Evolutionary conservation across 2,113 vertebrate species (phyloP), one percentile per base, ranked within the genome.

Genomic region (Ammodytes dubius): DNA sequence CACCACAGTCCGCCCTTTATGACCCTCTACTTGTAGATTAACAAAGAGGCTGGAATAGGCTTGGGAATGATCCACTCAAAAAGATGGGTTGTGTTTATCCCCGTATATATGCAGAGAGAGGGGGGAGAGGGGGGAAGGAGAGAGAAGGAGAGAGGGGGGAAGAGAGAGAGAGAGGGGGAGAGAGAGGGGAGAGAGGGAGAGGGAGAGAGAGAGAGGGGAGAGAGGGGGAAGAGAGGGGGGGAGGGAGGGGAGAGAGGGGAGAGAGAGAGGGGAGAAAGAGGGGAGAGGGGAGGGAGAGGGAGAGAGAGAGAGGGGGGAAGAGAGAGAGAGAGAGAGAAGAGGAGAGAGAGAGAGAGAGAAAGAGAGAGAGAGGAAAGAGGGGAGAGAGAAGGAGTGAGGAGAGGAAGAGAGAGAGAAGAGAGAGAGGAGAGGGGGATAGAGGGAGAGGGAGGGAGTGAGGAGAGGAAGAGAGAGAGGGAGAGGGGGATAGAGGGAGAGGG

Each of bases 81-180:
- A 45, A 57, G 56, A n/a, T 46, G 77, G 70, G 15, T 35, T 45
- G 7, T 53, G 70, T 63, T 75, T 40, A 74, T 81, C 60, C 7
- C 19, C 70, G 49, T 54, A 74, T 50, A 53, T 54, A 74, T 50
- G 70, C 5, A 68, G 60, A 39, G 61, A 39, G 42, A 74, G 15
- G n/a, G n/a, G n/a, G n/a, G 66, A 56, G 42, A 27, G 1, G 6
- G 6, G 2, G 40, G 19, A 6, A 19, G 19, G 27, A 27, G 27
- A 27, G 27, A 27, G n/a, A n/a, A 27, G 27, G 27, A 2, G 27
- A 27, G n/a, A n/a, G n/a, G 2, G 27, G n/a, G n/a, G n/a, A n/a
- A 27, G 27, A 57, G 56, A 11, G 11, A 57, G 11, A 61, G 14
- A n/a, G 60, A 60, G 37, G 2, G 39, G 40, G 39, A 17, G 39